Conservation (phyloP, 2,113 vertebrate genomes). For the Promerops cafer region DNA sequence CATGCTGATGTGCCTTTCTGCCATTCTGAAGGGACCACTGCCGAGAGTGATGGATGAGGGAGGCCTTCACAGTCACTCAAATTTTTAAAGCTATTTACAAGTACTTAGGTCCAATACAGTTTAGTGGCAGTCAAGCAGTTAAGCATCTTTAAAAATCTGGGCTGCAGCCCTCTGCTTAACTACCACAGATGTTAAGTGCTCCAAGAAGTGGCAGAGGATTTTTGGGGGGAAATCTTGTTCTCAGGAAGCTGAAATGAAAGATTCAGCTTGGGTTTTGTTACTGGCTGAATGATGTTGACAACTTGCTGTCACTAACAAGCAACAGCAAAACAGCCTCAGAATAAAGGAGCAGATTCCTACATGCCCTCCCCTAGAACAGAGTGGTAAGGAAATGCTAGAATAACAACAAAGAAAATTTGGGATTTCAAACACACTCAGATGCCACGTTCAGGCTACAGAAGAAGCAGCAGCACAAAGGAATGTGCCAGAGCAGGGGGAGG, state of each 20-base stretch:
- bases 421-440: background rate
- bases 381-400: background rate
- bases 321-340: background rate
- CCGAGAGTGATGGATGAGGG: background rate
- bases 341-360: background rate
- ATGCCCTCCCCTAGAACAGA: background rate
- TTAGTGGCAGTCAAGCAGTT: background rate
- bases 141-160: background rate
- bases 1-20: background rate
- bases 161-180: background rate
- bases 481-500: constrained; percentile 1
- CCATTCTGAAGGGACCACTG: background rate
- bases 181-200: background rate
- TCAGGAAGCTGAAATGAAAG: background rate
- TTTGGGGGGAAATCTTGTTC: background rate
- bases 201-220: background rate
- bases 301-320: constrained; percentile 7
- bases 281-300: constrained; percentile 29
- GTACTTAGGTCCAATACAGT: background rate
- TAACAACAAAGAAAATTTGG: background rate
- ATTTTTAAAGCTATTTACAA: constrained; percentile 3
- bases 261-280: background rate
- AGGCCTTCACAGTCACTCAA: background rate
- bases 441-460: background rate
- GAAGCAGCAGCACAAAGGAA: constrained; percentile 3